Conservation (phyloP, 2,797 vertebrate genomes). For the Podarcis lilfordi region DNA sequence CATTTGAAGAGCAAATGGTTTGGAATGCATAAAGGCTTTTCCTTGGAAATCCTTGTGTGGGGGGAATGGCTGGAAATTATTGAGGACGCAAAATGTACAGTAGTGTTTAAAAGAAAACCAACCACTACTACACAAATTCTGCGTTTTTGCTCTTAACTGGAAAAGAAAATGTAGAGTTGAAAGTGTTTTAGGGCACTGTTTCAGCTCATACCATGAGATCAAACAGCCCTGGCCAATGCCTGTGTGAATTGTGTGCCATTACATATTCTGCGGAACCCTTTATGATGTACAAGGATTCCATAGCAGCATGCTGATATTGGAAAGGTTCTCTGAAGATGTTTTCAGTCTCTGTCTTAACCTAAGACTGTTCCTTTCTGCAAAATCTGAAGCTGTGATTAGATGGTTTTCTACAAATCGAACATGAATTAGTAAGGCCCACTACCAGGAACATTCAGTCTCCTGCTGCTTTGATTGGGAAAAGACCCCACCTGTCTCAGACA, state of each 20-base stretch:
- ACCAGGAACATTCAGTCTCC: not conserved
- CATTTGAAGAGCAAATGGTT: conserved; percentile 8
- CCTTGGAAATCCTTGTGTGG: not conserved
- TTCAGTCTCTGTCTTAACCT: too few relatives aligned
- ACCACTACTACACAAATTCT: not conserved
- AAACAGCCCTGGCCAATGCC: not conserved
- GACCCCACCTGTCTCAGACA: not conserved
- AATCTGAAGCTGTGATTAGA: not conserved
- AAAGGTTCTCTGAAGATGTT: not conserved
- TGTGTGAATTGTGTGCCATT: not conserved
- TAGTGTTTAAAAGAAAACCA: conserved; percentile 13
- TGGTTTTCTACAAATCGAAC: not conserved
- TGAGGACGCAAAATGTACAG: not conserved
- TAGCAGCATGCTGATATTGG: not conserved
- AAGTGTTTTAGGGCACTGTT: not conserved
- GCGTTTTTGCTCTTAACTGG: not conserved
- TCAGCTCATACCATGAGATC: not conserved
- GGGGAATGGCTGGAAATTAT: not conserved
- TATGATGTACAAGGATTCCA: not conserved
- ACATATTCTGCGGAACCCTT: not conserved
- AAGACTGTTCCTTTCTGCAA: not conserved
- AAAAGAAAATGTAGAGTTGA: not conserved
- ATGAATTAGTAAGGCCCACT: not conserved
- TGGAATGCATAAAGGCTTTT: not conserved
- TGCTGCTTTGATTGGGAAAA: not conserved